Conservation (phyloP, 2,888 invertebrate genomes). For the Corbicula japonica region DNA sequence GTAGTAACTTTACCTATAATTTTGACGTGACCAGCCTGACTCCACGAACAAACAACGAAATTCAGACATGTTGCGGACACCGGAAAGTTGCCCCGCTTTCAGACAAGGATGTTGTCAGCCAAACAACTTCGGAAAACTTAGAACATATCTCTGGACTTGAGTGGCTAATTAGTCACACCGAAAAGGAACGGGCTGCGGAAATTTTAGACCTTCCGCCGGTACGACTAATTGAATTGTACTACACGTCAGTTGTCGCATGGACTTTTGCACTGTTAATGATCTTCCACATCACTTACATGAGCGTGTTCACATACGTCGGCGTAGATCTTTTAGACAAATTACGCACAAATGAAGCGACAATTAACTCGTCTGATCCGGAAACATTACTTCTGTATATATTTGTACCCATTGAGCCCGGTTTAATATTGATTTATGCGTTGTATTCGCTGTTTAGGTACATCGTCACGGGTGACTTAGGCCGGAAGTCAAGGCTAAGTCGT, state of each 20-base stretch:
- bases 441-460: slow-evolving; percentile 42
- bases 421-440: slow-evolving; percentile 67
- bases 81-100: slow-evolving; percentile 19
- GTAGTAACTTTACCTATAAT: slow-evolving; percentile 35
- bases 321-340: slow-evolving; percentile 65
- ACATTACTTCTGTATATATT: slow-evolving; percentile 68
- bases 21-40: slow-evolving; percentile 82
- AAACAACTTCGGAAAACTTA: too few species aligned
- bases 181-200: slow-evolving; percentile 73
- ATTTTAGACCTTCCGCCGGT: slow-evolving; percentile 82
- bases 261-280: slow-evolving; percentile 78
- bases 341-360: slow-evolving; percentile 51
- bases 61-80: slow-evolving; percentile 36
- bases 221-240: slow-evolving; percentile 78
- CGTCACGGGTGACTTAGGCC: slow-evolving; percentile 32
- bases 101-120: slow-evolving; percentile 3
- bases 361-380: slow-evolving; percentile 44
- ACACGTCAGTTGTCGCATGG: slow-evolving; percentile 79
- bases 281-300: slow-evolving; percentile 83
- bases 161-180: slow-evolving; percentile 72
- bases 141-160: slow-evolving; percentile 82
- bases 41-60: slow-evolving; percentile 70
- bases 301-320: slow-evolving; percentile 74
- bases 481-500: slow-evolving; percentile 36
- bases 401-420: slow-evolving; percentile 74